Evolutionary conservation across 1,140 invertebrate species (phyloP), one percentile per base, ranked within the genome.

Genomic region (Dreissena polymorpha): DNA sequence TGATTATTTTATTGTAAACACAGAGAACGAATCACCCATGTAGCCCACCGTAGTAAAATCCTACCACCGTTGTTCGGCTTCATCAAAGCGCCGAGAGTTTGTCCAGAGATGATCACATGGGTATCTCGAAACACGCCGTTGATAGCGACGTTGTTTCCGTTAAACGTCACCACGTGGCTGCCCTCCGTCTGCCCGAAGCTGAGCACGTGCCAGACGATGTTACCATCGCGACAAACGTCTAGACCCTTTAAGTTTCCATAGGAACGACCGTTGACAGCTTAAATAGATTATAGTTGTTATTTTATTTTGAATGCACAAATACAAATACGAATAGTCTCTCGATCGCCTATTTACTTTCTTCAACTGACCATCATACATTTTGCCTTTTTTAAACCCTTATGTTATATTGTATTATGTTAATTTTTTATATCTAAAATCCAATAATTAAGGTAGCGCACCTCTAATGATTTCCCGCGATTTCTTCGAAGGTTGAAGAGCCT

Each of bases 181-280:
- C 87, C 87, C 57, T 86, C 79, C 12, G 74, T 76, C 57, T 85
- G 82, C 2, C 88, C 88, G 60, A 87, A 80, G 18, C 89, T 89
- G 21, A 91, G 70, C 1, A 92, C 50, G 69, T 92, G 90, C 91
- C 91, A 92, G n/a, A 76, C 81, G 0, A 92, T 86, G 53, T 76
- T 85, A 16, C 90, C 89, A 68, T 89, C 86, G 23, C 86, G 51
- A 75, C 90, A 91, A 77, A 91, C 86, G n/a, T 89, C 86, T 60
- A 92, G 70, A 13, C 89, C 91, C 27, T 81, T 70, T 5, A 91
- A 68, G 81, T 91, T 92, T 10, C 89, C 89, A 74, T 87, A 92
- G 6, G 82, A 68, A 16, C 81, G 76, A 6, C 91, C 91, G 51
- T 92, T 92, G 23, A 88, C 83, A 8, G 84, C 88, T 89, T 60